Evolutionary conservation across 2,797 vertebrate genomes (phyloP).

Genomic region (Cryptoprocta ferox): DNA sequence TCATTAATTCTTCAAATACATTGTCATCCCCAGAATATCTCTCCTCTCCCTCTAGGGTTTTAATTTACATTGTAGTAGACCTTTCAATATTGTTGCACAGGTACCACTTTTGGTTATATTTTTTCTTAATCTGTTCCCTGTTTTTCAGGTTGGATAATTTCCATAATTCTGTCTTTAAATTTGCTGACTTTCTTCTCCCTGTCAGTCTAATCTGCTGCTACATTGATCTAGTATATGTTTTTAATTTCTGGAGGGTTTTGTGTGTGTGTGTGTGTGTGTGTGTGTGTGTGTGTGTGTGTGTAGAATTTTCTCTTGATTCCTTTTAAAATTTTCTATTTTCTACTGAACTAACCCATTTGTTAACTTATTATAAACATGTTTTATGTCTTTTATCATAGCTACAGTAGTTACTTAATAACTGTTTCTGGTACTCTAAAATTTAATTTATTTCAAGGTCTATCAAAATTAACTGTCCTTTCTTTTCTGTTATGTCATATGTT

Average conservation of each 20-base stretch:
- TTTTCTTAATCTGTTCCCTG: background rate
- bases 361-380: background rate
- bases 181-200: background rate
- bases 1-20: background rate
- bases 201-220: background rate
- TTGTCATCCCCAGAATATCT: background rate
- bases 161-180: background rate
- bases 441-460: background rate
- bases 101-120: background rate
- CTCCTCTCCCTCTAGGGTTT: background rate
- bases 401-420: background rate
- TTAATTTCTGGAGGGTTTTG: background rate
- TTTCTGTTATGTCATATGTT: background rate
- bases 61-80: background rate
- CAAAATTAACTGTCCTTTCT: background rate
- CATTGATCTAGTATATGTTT: background rate
- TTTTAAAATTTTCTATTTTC: background rate
- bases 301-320: background rate
- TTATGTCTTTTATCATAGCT: background rate
- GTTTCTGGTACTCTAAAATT: background rate
- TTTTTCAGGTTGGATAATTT: background rate
- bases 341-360: background rate
- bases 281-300: background rate
- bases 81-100: background rate
- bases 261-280: no score